Base-by-base conservation (phyloP, 2,113 vertebrate genomes). In the Pelusios castaneus region DNA sequence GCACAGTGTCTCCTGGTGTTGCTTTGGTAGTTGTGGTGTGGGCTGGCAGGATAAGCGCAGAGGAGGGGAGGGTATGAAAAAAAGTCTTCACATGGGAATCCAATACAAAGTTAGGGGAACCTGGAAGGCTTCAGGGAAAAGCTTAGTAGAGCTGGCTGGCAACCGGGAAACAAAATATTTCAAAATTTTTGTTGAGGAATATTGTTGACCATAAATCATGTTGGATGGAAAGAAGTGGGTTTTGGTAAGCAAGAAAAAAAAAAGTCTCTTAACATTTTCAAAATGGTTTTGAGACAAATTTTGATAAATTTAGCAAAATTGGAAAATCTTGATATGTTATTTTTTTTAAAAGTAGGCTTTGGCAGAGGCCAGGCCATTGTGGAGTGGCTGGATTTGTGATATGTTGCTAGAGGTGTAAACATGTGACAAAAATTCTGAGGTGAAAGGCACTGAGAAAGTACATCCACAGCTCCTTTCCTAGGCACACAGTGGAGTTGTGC, bases 401-500 rank as follows among this genome's bases (percentile, higher is more conserved):
- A 38, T 5, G 2, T 83, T 75, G 34, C 5, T 3, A 38, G 16
- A 82, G 89, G 24, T 5, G 38, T 2, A 31, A 55, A 76, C 10
- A 56, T 6, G 8, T 5, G 76, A 79, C 80, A 91, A 12, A 3
- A 47, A 22, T 0, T 70, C 21, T 4, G 4, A 11, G 52, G 19
- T 8, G 4, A 82, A 27, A 47, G 19, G 12, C 38, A n/a, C 1
- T 31, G 82, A 25, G 38, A 43, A 75, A 58, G 2, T 29, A 19
- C 10, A 17, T 67, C 10, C 38, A 51, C 58, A 81, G 43, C 2
- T 17, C 5, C 16, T 2, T 12, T 5, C 0, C 41, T 3, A 75
- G 0, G 1, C 75, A 77, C 13, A 29, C 47, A 43, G 43, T 47
- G 55, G 4, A 22, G 29, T 45, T 14, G 49, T 16, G 4, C 51